Percentiles rank a stretch among this genome's conserved stretches.
Evolutionary conservation across 2,888 invertebrate species (phyloP).

Genomic region (Incurvaria masculella): DNA sequence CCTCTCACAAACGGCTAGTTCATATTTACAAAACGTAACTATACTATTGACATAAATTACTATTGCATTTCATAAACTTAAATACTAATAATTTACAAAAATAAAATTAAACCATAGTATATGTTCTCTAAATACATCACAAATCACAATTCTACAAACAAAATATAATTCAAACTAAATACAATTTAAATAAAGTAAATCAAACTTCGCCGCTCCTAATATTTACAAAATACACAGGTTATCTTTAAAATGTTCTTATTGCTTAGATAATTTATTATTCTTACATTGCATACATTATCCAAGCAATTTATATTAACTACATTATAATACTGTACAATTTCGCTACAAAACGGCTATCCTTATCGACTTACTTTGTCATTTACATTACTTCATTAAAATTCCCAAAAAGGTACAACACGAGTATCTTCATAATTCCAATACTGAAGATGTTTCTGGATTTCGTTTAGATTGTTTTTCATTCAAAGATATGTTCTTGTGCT

Average conservation of each 20-base stretch:
- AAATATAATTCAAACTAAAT: constrained; percentile 32
- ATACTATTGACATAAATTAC: constrained; percentile 53
- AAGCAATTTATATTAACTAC: constrained; percentile 37
- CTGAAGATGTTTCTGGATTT: too few relatives aligned
- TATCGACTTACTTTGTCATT: background rate
- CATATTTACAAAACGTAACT: constrained; percentile 44
- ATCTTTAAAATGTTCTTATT: background rate
- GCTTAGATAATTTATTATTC: background rate
- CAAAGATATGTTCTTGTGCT: too few relatives aligned
- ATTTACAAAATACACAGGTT: constrained; percentile 53
- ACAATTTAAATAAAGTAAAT: constrained; percentile 36
- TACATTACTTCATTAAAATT: background rate
- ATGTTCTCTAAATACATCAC: constrained; percentile 47
- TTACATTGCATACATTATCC: constrained; percentile 19
- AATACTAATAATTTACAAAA: constrained; percentile 47
- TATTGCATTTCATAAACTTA: constrained; percentile 52
- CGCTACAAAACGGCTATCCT: constrained; percentile 25
- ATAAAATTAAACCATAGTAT: constrained; percentile 24
- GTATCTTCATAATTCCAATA: too few relatives aligned
- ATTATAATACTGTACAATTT: constrained; percentile 57
- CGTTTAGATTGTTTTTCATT: too few relatives aligned
- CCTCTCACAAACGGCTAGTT: constrained; percentile 27
- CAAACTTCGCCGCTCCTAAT: constrained; percentile 46
- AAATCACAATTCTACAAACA: constrained; percentile 30
- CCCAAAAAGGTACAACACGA: too few relatives aligned